A percentile compares a stretch with the other conserved stretches of the same genome.
Conservation (phyloP, 2,797 vertebrate species). For the Squalus acanthias region DNA sequence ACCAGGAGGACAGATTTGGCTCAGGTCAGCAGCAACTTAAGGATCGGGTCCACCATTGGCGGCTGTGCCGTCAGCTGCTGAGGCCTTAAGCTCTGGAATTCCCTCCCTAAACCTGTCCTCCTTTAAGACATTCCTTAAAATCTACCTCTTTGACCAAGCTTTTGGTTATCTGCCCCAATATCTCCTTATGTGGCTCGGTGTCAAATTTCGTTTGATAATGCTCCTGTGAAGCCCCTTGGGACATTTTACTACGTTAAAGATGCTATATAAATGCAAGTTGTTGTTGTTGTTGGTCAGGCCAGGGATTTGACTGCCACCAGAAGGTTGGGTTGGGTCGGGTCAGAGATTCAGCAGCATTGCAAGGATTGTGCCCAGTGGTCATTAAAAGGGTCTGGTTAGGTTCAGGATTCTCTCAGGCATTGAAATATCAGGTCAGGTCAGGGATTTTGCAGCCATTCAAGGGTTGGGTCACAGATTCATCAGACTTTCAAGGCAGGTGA, state of each 20-base stretch:
- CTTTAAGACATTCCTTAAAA: not conserved
- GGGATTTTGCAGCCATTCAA: not conserved
- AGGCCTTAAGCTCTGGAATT: not conserved
- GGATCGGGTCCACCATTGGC: no score
- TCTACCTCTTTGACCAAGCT: not conserved
- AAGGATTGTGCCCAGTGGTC: not conserved
- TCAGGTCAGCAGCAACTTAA: no score
- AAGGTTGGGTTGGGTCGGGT: not conserved
- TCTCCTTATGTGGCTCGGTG: not conserved
- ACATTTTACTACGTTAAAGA: not conserved
- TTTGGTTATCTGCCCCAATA: not conserved
- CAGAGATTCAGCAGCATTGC: not conserved
- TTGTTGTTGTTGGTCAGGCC: not conserved
- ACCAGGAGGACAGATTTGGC: no score
- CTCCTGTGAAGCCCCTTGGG: no score
- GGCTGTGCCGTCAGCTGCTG: no score
- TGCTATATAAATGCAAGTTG: not conserved
- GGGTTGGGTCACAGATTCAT: not conserved
- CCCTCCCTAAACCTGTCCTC: not conserved
- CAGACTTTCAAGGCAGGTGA: not conserved
- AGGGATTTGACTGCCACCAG: not conserved
- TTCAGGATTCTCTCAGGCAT: not conserved
- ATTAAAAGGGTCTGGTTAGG: not conserved
- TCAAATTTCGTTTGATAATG: not conserved
- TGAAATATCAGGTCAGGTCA: not conserved